phyloP scores from a whole-genome alignment of 2,797 vertebrate genomes.

The Poeciliopsis infans region DNA sequence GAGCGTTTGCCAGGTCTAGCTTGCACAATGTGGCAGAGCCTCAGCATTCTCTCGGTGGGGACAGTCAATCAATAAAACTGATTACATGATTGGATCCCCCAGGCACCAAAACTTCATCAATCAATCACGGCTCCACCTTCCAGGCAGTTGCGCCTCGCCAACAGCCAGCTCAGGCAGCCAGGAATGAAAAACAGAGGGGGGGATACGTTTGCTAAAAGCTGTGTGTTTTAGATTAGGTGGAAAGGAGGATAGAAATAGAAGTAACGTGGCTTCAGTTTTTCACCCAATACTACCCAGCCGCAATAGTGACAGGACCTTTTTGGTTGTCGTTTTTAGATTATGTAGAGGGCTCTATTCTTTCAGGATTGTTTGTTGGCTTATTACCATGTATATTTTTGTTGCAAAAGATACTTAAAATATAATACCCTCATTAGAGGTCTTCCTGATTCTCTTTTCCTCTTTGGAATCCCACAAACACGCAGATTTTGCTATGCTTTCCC shows the following conservation, averaged over 20 bases:
- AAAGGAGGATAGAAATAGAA: background rate
- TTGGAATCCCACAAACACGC: slow-evolving; percentile 46
- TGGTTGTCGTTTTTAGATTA: slow-evolving; percentile 27
- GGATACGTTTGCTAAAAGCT: slow-evolving; percentile 1
- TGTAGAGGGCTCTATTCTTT: slow-evolving; percentile 10
- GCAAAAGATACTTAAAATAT: slow-evolving; percentile 38
- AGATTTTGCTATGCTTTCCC: slow-evolving; percentile 59
- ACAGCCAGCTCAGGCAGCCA: slow-evolving; percentile 38
- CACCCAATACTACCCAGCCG: slow-evolving; percentile 16
- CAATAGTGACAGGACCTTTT: slow-evolving; percentile 15
- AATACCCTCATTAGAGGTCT: slow-evolving; percentile 19
- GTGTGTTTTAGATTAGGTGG: slow-evolving; percentile 13
- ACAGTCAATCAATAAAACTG: slow-evolving; percentile 78
- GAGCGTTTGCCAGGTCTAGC: slow-evolving; percentile 53
- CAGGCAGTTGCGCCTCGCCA: slow-evolving; percentile 64
- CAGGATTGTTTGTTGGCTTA: background rate
- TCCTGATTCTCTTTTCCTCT: slow-evolving; percentile 23
- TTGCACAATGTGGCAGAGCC: slow-evolving; percentile 41
- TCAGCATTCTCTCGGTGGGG: slow-evolving; percentile 67
- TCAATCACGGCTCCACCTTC: slow-evolving; percentile 73
- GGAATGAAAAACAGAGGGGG: slow-evolving; percentile 27
- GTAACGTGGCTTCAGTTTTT: slow-evolving; percentile 12
- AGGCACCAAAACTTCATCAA: slow-evolving; percentile 74
- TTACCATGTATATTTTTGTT: slow-evolving; percentile 11
- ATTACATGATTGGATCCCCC: slow-evolving; percentile 80